Percentiles rank a stretch among this genome's conserved stretches.
Conservation (phyloP, 2,113 vertebrate genomes). For the Promerops cafer region DNA sequence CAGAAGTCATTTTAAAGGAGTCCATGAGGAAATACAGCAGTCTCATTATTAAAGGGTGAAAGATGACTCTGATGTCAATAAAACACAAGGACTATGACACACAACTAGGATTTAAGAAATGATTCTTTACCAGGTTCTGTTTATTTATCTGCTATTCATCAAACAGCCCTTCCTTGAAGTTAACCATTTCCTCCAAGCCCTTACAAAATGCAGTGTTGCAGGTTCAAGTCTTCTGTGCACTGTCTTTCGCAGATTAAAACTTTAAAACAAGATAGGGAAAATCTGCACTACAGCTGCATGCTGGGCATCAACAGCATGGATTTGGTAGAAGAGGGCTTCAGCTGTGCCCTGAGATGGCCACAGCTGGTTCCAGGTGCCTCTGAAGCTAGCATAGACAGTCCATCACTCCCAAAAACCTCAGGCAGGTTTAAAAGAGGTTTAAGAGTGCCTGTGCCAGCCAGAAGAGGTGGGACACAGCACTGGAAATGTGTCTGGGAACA, state of each 20-base stretch:
- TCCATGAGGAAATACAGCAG: background rate
- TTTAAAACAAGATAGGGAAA: background rate
- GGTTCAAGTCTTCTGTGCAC: background rate
- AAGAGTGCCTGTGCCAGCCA: background rate
- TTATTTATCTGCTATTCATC: background rate
- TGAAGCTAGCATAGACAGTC: background rate
- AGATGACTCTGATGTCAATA: background rate
- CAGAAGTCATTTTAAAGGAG: background rate
- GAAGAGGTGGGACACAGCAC: rapidly evolving
- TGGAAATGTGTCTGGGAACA: background rate
- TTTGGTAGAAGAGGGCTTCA: background rate
- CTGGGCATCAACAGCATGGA: background rate
- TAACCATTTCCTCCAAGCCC: background rate
- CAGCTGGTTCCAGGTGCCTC: background rate
- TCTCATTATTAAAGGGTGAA: background rate
- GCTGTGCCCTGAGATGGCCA: background rate
- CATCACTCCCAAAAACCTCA: background rate
- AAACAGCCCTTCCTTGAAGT: background rate
- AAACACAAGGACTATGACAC: background rate
- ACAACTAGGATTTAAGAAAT: background rate
- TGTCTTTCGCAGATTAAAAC: background rate
- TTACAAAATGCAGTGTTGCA: background rate
- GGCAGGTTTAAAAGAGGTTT: background rate
- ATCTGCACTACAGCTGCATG: background rate
- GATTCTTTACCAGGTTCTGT: background rate